phyloP scores from a whole-genome alignment of 2,888 invertebrate genomes.

The Cheilosia grossa region DNA sequence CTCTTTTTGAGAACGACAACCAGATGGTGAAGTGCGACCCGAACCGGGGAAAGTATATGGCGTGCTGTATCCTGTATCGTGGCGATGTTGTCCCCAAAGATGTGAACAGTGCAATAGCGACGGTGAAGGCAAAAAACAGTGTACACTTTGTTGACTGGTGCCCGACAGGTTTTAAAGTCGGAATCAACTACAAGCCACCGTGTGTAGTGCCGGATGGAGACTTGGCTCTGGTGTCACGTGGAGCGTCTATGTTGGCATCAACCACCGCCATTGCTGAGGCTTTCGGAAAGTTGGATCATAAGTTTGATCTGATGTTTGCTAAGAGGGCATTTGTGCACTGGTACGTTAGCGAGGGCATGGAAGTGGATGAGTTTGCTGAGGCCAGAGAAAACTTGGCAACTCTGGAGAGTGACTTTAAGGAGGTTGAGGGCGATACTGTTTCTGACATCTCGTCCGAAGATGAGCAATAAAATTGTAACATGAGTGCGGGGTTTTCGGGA shows the following conservation, averaged over 20 bases:
- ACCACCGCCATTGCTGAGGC: constrained; percentile 94
- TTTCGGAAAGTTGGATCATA: constrained; percentile 94
- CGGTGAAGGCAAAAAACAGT: constrained; percentile 88
- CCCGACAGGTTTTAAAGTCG: constrained; percentile 93
- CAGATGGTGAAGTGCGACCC: constrained; percentile 95
- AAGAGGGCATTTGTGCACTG: constrained; percentile 97
- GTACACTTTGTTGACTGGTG: constrained; percentile 96
- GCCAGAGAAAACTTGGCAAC: constrained; percentile 78
- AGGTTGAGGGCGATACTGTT: constrained; percentile 75
- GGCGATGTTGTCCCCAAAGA: constrained; percentile 94
- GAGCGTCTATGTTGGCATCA: constrained; percentile 93
- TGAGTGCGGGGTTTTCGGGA: background rate
- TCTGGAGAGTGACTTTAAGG: constrained; percentile 77
- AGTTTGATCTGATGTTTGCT: constrained; percentile 96
- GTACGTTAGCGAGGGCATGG: constrained; percentile 84
- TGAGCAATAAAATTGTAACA: constrained; percentile 5
- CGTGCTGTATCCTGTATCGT: constrained; percentile 90
- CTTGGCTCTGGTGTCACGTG: constrained; percentile 91
- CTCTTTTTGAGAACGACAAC: constrained; percentile 93
- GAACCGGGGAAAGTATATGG: constrained; percentile 92
- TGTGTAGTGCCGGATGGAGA: constrained; percentile 88
- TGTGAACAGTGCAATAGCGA: constrained; percentile 90
- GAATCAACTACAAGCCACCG: constrained; percentile 92
- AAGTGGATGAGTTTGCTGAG: constrained; percentile 76
- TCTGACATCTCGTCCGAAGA: constrained; percentile 44